A percentile compares a stretch with the other conserved stretches of the same genome.
These are phyloP conservation scores for Vanessa atalanta DNA, from an alignment of 1,140 invertebrate species.

Conservation along the genomic window DNA sequence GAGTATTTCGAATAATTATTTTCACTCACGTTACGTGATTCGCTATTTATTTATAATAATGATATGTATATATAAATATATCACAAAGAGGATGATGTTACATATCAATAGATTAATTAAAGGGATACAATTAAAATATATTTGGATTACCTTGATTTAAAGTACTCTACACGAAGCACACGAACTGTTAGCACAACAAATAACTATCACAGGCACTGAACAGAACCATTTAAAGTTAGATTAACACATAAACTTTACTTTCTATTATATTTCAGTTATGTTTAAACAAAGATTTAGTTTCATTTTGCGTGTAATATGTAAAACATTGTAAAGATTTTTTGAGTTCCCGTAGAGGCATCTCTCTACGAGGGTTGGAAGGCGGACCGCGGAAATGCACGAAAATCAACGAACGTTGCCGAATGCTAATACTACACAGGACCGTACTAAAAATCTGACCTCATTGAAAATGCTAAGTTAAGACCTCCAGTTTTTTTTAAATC, in stretches of 20 bases:
- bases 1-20: background rate
- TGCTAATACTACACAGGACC: conserved; percentile 63
- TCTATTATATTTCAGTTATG: conserved; percentile 40
- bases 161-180: conserved; percentile 28
- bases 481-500: background rate
- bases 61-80: background rate
- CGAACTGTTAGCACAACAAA: conserved; percentile 48
- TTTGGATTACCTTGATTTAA: conserved; percentile 26
- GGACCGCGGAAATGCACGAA: conserved; percentile 69
- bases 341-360: conserved; percentile 65
- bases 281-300: conserved; percentile 50
- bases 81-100: background rate
- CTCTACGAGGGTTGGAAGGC: conserved; percentile 72
- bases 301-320: conserved; percentile 45
- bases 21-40: background rate
- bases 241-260: conserved; percentile 32
- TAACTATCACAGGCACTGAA: conserved; percentile 59
- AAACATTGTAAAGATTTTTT: conserved; percentile 74
- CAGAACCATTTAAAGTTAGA: conserved; percentile 27
- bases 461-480: conserved; percentile 24
- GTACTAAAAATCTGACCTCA: conserved; percentile 50
- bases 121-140: conserved; percentile 2
- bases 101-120: background rate
- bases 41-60: background rate
- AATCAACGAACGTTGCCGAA: conserved; percentile 61